phyloP scores from a whole-genome alignment of 2,113 vertebrate species.

The Psammodynastes pulverulentus region DNA sequence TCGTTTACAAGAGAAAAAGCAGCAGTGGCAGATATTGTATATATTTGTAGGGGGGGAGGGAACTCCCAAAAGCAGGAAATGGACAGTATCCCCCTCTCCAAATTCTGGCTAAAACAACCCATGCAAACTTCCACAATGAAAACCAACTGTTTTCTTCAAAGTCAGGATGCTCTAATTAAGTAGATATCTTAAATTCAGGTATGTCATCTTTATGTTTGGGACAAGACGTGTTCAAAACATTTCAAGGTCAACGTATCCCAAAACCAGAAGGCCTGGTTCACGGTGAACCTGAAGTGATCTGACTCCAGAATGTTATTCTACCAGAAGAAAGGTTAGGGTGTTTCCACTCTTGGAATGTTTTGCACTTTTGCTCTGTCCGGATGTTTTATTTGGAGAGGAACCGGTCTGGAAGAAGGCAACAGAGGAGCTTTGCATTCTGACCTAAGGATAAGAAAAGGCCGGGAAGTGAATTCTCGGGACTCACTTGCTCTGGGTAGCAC shows the following conservation, averaged over 20 bases:
- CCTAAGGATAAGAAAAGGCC: not conserved
- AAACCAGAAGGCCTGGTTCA: not conserved
- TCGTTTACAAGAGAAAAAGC: not conserved
- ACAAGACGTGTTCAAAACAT: not conserved
- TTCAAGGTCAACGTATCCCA: not conserved
- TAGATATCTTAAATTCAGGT: not conserved
- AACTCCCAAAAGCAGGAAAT: not conserved
- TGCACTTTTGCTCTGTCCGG: not conserved
- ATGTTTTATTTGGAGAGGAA: not conserved
- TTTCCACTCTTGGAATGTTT: not conserved
- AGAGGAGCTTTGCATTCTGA: not conserved
- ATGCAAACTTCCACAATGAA: not conserved
- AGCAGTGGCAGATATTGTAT: not conserved
- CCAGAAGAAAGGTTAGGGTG: not conserved
- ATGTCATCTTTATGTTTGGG: not conserved
- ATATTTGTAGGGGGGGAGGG: not conserved
- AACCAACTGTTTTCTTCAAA: not conserved
- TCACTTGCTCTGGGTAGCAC: conserved; percentile 75
- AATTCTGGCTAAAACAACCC: not conserved
- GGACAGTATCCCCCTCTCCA: not conserved
- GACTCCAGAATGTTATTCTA: not conserved
- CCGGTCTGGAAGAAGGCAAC: too few relatives aligned
- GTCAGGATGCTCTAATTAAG: not conserved
- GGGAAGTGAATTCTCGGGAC: not conserved
- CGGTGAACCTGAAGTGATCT: not conserved